Evolutionary conservation across 2,888 invertebrate genomes (phyloP).

Genomic region (Pristionchus maxplancki): DNA sequence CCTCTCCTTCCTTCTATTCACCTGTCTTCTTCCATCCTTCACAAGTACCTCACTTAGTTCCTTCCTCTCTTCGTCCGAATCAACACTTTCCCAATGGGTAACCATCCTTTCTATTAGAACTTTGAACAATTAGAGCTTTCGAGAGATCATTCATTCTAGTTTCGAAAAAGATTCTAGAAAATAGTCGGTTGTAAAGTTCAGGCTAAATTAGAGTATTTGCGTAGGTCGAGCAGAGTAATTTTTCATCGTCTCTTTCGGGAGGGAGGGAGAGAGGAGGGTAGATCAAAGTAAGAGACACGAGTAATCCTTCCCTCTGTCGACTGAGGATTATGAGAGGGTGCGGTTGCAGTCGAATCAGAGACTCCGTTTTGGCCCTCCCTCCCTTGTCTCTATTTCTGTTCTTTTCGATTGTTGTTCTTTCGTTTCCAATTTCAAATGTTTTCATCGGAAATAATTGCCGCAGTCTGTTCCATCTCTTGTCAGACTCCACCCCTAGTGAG

Average conservation of each 20-base stretch:
- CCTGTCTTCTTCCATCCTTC: conserved; percentile 21
- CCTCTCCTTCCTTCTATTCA: not conserved
- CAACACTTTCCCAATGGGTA: not conserved
- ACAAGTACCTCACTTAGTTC: conserved; percentile 4
- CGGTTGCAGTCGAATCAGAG: not conserved
- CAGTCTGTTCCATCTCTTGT: too few relatives aligned
- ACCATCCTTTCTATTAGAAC: not conserved
- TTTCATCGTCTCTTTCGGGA: conserved; percentile 1
- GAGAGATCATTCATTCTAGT: not conserved
- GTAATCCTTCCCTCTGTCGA: conserved; percentile 34
- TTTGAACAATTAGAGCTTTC: not conserved
- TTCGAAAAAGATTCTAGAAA: too few relatives aligned
- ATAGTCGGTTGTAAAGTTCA: not conserved
- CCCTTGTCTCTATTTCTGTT: not conserved
- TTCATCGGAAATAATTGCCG: not conserved
- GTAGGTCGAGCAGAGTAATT: not conserved
- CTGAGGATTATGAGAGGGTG: not conserved
- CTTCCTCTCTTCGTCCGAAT: not conserved
- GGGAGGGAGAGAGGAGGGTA: conserved; percentile 9
- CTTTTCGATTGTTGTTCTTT: not conserved
- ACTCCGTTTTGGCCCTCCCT: not conserved
- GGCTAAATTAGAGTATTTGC: not conserved
- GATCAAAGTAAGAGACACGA: conserved; percentile 36
- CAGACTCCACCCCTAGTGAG: too few relatives aligned
- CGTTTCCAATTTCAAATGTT: not conserved